Conservation (phyloP, 2,113 vertebrate genomes). For the Callorhinus ursinus region DNA sequence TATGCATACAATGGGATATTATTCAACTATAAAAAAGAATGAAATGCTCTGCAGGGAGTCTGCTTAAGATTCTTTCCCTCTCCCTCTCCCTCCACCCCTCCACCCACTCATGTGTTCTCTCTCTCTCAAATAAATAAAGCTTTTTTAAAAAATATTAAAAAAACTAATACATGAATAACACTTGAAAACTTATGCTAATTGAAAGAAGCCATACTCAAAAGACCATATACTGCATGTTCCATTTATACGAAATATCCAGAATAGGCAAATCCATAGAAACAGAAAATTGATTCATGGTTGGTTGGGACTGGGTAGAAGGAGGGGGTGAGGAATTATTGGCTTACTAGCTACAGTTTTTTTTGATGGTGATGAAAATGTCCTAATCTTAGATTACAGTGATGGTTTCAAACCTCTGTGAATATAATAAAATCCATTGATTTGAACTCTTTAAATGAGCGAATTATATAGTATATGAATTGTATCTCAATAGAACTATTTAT, state of each 20-base stretch:
- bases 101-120: too few species aligned
- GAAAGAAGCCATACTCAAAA: neutral
- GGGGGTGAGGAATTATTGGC: neutral
- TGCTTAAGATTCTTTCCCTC: too few species aligned
- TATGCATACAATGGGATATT: neutral
- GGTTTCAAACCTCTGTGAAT: neutral
- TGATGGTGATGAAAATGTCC: neutral
- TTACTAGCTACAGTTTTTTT: neutral
- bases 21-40: neutral
- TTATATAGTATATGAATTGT: neutral
- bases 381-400: neutral
- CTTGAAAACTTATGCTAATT: neutral
- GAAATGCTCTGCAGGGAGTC: neutral
- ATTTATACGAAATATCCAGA: neutral
- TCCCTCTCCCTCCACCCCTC: too few species aligned
- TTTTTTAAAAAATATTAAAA: too few species aligned
- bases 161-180: neutral
- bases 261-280: neutral
- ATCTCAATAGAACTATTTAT: neutral
- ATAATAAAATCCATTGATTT: neutral
- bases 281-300: neutral
- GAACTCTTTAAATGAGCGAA: neutral
- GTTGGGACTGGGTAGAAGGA: neutral
- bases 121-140: too few species aligned
- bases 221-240: neutral